Percentiles rank a stretch among this genome's conserved stretches.
Conservation (phyloP, 2,888 invertebrate genomes). For the Melikaiella ostensackeni region DNA sequence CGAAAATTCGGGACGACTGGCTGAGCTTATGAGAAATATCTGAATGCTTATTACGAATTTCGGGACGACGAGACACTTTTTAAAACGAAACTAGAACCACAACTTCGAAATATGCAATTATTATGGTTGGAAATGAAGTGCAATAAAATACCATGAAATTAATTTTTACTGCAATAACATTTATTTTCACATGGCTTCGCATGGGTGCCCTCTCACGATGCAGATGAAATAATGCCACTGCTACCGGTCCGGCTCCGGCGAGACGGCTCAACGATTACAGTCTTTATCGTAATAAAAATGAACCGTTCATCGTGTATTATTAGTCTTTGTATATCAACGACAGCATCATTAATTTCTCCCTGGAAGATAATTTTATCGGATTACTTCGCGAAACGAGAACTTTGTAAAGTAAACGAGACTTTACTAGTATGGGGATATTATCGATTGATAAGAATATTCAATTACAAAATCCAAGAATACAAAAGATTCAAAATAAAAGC, state of each 20-base stretch:
- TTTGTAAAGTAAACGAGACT: background rate
- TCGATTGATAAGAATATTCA: background rate
- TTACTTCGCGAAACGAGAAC: conserved; percentile 1
- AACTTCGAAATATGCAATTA: too few species aligned
- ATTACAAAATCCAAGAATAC: background rate
- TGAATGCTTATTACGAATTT: too few species aligned
- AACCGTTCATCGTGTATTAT: conserved; percentile 27
- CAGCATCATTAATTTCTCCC: conserved; percentile 23
- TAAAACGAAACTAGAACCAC: too few species aligned
- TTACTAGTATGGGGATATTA: background rate
- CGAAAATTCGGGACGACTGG: too few species aligned
- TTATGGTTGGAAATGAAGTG: too few species aligned
- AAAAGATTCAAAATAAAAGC: background rate
- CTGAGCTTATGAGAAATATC: too few species aligned
- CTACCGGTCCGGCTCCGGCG: conserved; percentile 34
- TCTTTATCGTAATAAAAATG: conserved; percentile 34
- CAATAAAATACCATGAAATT: too few species aligned
- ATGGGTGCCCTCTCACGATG: too few species aligned
- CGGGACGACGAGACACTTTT: too few species aligned
- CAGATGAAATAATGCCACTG: too few species aligned
- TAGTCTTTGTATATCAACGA: conserved; percentile 32
- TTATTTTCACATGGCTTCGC: too few species aligned
- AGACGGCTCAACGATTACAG: background rate
- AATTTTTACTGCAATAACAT: too few species aligned
- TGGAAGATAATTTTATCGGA: conserved; percentile 29